These are phyloP conservation scores for Rhinogobio ventralis DNA, from an alignment of 2,797 vertebrate genomes.

Conservation along the genomic window DNA sequence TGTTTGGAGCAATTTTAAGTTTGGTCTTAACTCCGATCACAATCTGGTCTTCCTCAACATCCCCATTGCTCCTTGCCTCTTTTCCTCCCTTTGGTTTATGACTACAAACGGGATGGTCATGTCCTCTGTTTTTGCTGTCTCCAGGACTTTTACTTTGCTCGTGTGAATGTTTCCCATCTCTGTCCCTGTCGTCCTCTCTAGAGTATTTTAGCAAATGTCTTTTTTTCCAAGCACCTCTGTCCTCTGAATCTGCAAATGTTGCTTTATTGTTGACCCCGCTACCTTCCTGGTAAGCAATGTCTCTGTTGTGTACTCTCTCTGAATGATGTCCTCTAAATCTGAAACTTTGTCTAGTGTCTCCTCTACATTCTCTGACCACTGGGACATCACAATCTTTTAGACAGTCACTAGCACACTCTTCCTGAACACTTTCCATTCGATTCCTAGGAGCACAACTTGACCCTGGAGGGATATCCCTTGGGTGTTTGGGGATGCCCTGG, in stretches of 20 bases:
- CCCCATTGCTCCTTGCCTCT: neutral
- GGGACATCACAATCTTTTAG: slow-evolving; percentile 27
- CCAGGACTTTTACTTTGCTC: slow-evolving; percentile 10
- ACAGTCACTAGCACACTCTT: slow-evolving; percentile 22
- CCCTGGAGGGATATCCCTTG: slow-evolving; percentile 71
- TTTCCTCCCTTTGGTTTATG: slow-evolving; percentile 32
- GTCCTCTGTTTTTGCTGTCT: slow-evolving; percentile 36
- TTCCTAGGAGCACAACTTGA: slow-evolving; percentile 72
- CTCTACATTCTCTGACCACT: slow-evolving; percentile 16
- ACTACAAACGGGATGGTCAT: neutral
- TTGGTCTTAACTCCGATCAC: slow-evolving; percentile 68
- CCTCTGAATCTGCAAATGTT: slow-evolving; percentile 21
- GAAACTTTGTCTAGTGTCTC: slow-evolving; percentile 40
- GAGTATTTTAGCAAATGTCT: slow-evolving; percentile 40
- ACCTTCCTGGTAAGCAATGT: neutral
- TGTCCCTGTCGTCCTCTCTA: slow-evolving; percentile 18
- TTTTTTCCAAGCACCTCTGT: slow-evolving; percentile 45
- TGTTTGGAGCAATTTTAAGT: slow-evolving; percentile 66
- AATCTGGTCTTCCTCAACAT: slow-evolving; percentile 30
- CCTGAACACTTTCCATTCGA: slow-evolving; percentile 76
- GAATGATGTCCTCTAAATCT: slow-evolving; percentile 44
- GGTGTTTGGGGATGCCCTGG: slow-evolving; percentile 69
- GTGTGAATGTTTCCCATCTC: slow-evolving; percentile 28
- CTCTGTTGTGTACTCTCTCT: slow-evolving; percentile 38
- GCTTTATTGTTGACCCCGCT: slow-evolving; percentile 1